A percentile compares a stretch with the other conserved stretches of the same genome.
phyloP scores from a whole-genome alignment of 2,888 invertebrate species.

The Meganola albula region DNA sequence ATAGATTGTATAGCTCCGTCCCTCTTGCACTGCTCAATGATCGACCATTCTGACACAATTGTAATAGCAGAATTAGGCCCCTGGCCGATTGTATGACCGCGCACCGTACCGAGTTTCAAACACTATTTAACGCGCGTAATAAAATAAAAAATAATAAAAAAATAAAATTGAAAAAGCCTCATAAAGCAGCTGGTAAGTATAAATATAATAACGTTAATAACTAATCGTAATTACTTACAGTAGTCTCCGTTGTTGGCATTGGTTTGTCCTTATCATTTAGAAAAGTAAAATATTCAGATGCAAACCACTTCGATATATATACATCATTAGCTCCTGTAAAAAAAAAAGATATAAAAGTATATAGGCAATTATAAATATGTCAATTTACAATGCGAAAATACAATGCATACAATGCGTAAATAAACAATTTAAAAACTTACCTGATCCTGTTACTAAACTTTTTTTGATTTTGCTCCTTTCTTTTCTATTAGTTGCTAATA shows the following conservation, averaged over 20 bases:
- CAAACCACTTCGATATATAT: slow-evolving; percentile 16
- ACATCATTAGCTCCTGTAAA: slow-evolving; percentile 17
- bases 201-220: slow-evolving; percentile 11
- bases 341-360: slow-evolving; percentile 10
- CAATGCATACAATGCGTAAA: slow-evolving; percentile 14
- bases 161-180: slow-evolving; percentile 8
- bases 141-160: no score
- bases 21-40: no score
- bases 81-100: slow-evolving; percentile 6
- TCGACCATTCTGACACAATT: no score
- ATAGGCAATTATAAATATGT: slow-evolving; percentile 17
- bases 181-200: slow-evolving; percentile 12
- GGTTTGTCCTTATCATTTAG: slow-evolving; percentile 18
- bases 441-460: slow-evolving; percentile 19
- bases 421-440: slow-evolving; percentile 19
- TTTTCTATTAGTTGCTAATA: slow-evolving; percentile 23
- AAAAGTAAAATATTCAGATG: slow-evolving; percentile 16
- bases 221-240: slow-evolving; percentile 15
- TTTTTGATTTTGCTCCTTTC: slow-evolving; percentile 18
- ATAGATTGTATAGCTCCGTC: no score
- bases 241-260: slow-evolving; percentile 13
- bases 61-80: no score
- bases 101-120: slow-evolving; percentile 5
- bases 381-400: slow-evolving; percentile 13
- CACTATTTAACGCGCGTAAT: slow-evolving; percentile 3